Conservation (phyloP, 2,113 vertebrate genomes). For the Rhagologus leucostigma region DNA sequence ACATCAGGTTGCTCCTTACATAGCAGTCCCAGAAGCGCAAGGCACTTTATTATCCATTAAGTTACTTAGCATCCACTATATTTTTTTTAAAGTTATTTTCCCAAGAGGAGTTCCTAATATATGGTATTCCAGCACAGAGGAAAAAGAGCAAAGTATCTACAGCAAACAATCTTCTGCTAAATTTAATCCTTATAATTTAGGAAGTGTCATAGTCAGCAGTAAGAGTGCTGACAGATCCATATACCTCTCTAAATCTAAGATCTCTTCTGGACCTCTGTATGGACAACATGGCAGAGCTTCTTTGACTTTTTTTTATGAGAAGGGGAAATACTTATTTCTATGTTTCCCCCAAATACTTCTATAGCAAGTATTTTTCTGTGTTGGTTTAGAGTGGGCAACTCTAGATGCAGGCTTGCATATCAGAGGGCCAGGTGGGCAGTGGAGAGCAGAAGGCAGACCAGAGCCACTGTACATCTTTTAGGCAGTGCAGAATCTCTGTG, state of each 20-base stretch:
- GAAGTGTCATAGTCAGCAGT: not conserved
- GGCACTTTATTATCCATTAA: slow-evolving; percentile 77
- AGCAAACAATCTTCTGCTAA: not conserved
- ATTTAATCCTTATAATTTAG: not conserved
- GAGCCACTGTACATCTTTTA: not conserved
- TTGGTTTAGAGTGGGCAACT: not conserved
- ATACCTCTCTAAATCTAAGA: not conserved
- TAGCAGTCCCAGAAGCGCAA: slow-evolving; percentile 68
- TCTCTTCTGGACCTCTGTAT: not conserved
- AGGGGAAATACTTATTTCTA: not conserved
- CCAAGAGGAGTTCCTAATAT: slow-evolving; percentile 63
- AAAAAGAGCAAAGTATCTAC: slow-evolving; percentile 31
- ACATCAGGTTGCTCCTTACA: slow-evolving; percentile 72
- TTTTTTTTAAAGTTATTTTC: slow-evolving; percentile 64
- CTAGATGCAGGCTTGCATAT: not conserved
- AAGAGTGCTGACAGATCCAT: not conserved
- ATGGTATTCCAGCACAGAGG: slow-evolving; percentile 32
- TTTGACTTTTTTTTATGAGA: not conserved
- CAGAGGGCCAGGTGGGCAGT: not conserved
- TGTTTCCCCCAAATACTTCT: not conserved
- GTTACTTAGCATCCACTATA: slow-evolving; percentile 66
- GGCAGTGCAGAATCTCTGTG: not conserved
- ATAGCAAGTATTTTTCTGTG: not conserved
- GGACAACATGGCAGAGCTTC: not conserved
- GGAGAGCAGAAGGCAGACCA: not conserved